Base-by-base conservation (phyloP, 2,797 vertebrate species). In the Bradypodion ventrale region DNA sequence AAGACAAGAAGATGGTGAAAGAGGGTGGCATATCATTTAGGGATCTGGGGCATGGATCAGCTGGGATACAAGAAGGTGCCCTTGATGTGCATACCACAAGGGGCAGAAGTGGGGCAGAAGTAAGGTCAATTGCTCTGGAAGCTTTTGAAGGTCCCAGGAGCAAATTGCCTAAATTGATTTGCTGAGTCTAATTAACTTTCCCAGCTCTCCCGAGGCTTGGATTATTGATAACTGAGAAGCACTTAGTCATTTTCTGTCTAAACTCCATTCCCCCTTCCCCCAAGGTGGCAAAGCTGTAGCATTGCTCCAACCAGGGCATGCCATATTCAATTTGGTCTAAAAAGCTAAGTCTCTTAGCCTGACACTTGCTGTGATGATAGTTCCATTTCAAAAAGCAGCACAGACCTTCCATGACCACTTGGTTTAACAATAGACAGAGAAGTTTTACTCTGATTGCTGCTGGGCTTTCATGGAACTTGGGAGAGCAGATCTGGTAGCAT, bases 281-380 rank as follows among this genome's bases (percentile, higher is more conserved):
- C 59, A 8, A 72, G 46, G 7, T 16, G 79, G 0, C 2, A 15
- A 59, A 19, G 74, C 35, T 8, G 1, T 79, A 16, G 79, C 27
- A 68, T 25, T 76, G 60, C 68, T 89, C 76, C 68, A 52, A 15
- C 16, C 3, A 0, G 2, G 0, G 5, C 1, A 0, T 84, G 80
- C 74, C 80, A 63, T 82, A 78, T 70, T 69, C n/a, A 42, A 84
- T 49, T 37, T 81, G 78, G 35, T 60, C 56, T 7, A 0, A 72
- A 80, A 12, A 21, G 27, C 56, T 83, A 60, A 3, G 35, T 56
- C 42, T 49, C 5, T 4, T 12, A 65, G 27, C 0, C 23, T 10
- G 83, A 12, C 37, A 1, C 63, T 65, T 0, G 0, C n/a, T 0
- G 0, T 0, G 0, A n/a, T 9, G 89, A 85, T 79, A 87, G 83